Percentiles rank a stretch among this genome's conserved stretches.
These are phyloP conservation scores for Scortum barcoo DNA, from an alignment of 2,113 vertebrate species.

Conservation along the genomic window DNA sequence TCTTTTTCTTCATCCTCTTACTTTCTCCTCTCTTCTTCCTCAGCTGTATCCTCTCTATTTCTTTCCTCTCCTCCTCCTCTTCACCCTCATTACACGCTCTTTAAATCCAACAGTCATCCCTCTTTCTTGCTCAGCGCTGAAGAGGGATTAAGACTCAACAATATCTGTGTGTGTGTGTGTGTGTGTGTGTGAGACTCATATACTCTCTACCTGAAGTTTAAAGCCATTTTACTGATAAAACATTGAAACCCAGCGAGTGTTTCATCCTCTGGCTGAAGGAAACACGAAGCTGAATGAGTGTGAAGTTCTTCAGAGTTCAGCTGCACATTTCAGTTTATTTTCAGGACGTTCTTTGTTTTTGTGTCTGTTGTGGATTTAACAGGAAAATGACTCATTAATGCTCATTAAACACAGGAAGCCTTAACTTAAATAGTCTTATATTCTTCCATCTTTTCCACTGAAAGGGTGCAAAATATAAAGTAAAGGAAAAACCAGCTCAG, in stretches of 20 bases:
- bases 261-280: background rate
- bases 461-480: too few species aligned
- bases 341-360: background rate
- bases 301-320: background rate
- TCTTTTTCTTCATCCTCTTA: background rate
- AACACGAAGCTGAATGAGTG: too few species aligned
- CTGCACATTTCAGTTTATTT: background rate
- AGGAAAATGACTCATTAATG: too few species aligned
- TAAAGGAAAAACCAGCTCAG: too few species aligned
- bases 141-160: slow-evolving; percentile 36
- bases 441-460: too few species aligned
- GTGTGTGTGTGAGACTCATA: slow-evolving; percentile 7
- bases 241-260: slow-evolving; percentile 19
- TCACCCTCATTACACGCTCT: slow-evolving; percentile 27
- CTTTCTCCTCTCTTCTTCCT: background rate
- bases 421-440: too few species aligned
- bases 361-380: too few species aligned
- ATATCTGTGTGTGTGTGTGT: slow-evolving; percentile 7
- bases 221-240: slow-evolving; percentile 37
- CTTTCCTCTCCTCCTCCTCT: background rate
- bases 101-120: slow-evolving; percentile 41
- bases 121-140: background rate
- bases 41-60: background rate
- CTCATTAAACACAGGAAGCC: too few species aligned
- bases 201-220: slow-evolving; percentile 24